phyloP scores from a whole-genome alignment of 2,888 invertebrate genomes.

The Hirtodrosophila duncani region DNA sequence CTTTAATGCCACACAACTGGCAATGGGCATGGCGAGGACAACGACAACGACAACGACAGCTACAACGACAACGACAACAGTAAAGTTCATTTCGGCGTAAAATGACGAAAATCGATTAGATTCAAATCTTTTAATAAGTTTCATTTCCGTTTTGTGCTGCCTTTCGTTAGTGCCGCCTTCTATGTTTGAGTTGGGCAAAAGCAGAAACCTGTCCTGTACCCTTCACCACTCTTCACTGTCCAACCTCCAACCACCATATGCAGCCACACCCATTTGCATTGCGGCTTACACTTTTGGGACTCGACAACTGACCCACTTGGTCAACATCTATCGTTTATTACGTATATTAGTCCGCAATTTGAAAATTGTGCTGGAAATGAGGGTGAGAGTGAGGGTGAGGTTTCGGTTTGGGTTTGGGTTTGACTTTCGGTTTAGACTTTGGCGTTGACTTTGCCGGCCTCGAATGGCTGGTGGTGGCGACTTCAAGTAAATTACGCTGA shows the following conservation, averaged over 20 bases:
- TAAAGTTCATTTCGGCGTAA: conserved; percentile 64
- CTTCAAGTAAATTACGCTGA: conserved; percentile 65
- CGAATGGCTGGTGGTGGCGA: conserved; percentile 53
- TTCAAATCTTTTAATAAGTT: conserved; percentile 76
- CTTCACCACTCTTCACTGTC: background rate
- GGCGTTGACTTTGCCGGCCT: conserved; percentile 43
- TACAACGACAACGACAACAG: conserved; percentile 16
- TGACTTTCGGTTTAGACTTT: conserved; percentile 30
- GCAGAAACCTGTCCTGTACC: conserved; percentile 12
- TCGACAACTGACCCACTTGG: conserved; percentile 4
- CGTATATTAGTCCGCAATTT: conserved; percentile 47
- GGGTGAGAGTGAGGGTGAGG: too few relatives aligned
- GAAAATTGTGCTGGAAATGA: conserved; percentile 55
- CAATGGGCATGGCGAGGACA: conserved; percentile 9
- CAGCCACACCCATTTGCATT: conserved; percentile 57
- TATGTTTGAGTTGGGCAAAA: conserved; percentile 28
- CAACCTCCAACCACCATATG: conserved; percentile 11
- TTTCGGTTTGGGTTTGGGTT: conserved; percentile 32
- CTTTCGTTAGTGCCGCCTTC: conserved; percentile 55
- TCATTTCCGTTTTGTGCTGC: conserved; percentile 70
- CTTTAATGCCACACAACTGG: conserved; percentile 36
- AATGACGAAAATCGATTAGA: conserved; percentile 72
- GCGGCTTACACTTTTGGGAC: conserved; percentile 37
- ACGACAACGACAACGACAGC: conserved; percentile 9
- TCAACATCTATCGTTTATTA: conserved; percentile 43